Evolutionary conservation across 2,797 vertebrate species (phyloP).

Genomic region (Sylvia borin): DNA sequence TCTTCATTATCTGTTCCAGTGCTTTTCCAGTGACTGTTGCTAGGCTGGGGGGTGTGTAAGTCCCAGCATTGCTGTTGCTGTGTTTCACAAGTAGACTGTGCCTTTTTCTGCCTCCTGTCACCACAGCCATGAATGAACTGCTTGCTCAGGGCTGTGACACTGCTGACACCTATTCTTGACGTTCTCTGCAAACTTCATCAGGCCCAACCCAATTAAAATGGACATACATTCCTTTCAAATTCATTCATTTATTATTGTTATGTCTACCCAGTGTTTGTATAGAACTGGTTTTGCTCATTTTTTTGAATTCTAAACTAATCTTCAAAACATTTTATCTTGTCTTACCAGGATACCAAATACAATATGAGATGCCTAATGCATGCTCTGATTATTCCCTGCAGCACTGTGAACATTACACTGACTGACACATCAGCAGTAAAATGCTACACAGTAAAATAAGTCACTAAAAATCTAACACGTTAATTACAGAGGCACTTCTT

Average conservation of each 20-base stretch:
- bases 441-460: constrained; percentile 18
- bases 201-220: background rate
- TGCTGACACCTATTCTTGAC: background rate
- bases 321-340: constrained; percentile 51
- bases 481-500: constrained; percentile 44
- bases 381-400: constrained; percentile 39
- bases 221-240: background rate
- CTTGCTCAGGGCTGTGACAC: background rate
- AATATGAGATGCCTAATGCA: constrained; percentile 28
- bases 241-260: background rate
- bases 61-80: background rate
- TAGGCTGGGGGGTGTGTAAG: background rate
- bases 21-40: background rate
- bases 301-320: constrained; percentile 5
- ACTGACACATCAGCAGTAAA: constrained; percentile 51
- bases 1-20: background rate
- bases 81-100: background rate
- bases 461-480: constrained; percentile 44
- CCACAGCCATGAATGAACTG: background rate
- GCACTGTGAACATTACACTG: constrained; percentile 31
- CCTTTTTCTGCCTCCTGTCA: background rate
- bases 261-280: background rate
- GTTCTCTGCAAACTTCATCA: background rate
- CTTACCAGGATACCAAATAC: constrained; percentile 26
- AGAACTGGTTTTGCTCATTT: background rate